Evolutionary conservation across 2,888 invertebrate species (phyloP), one percentile per base, ranked within the genome.

Genomic region (Allacma fusca): DNA sequence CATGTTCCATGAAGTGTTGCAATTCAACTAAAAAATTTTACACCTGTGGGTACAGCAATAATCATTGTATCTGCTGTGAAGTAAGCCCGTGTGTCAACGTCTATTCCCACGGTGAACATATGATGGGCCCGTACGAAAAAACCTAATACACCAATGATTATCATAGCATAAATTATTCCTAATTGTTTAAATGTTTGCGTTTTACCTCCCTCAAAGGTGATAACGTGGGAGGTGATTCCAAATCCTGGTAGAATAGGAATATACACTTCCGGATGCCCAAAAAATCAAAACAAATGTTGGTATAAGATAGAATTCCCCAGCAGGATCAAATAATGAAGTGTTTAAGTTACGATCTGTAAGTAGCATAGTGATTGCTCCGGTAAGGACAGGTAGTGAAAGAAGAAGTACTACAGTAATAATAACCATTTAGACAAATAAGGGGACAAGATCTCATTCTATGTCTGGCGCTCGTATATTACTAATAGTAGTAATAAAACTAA

Each of bases 231-330:
- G 86, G 94, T 91, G 89, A 94, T 90, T 0, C 93, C 93, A 89
- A 94, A 94, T 87, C 91, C 93, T 0, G 93, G 93, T 84, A 94
- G 85, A 91, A 94, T 93, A 89, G 94, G 88, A 92, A 94, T 93
- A 88, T 94, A 94, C 80, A 94, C 93, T 91, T 94, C 93, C 13
- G 93, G 94, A 76, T 94, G 94, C 0, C 93, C 94, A 90, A 94
- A 94, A 88, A 94, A 94, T 91, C 93, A 94, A 88, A 94, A 93
- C 89, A 94, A 88, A 87, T 94, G 93, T 90, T 94, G 93, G 75
- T 92, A 94, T 83, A 94, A 84, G 88, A 94, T 91, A 1, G 93
- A 93, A 76, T 94, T 93, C 94, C 79, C 92, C 93, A 0, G 90
- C 89, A 0, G 93, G 93, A 44, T 94, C 92, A 90, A 94, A 94